Evolutionary conservation across 2,797 vertebrate species (phyloP), one percentile per base, ranked within the genome.

Genomic region (Nannoperca obscura): DNA sequence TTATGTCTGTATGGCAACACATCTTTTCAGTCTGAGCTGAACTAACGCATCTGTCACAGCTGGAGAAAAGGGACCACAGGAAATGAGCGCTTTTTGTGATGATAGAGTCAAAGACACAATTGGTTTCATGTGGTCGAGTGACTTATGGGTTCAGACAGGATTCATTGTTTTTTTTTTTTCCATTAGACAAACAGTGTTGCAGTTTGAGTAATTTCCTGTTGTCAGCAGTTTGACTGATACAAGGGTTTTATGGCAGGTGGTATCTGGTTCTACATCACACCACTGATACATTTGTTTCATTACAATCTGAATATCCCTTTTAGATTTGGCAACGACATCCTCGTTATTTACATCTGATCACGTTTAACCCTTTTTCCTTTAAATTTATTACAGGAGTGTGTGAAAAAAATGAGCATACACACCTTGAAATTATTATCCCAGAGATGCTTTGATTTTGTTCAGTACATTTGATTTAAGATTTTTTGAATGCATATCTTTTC

Each of bases 181-280:
- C 36, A 60, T 30, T 32, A 63, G 36, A 71, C 22, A 46, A 38
- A 27, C 22, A n/a, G 30, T 15, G 24, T 46, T 40, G 30, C n/a
- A 61, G 66, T 36, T 73, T 47, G 47, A 82, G 8, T 64, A 22
- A 67, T 72, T 85, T 86, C 65, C 67, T 71, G 66, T n/a, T 66
- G 40, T 54, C 27, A 59, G 53, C 49, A 22, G 49, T 46, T 32
- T 27, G 32, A 24, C 74, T 44, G 32, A 65, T 10, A 10, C 38
- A 27, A 36, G 22, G 38, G 52, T 72, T 71, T 59, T 13, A 40
- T 60, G 12, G 49, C 7, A 11, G 20, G 24, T 53, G 11, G 19
- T 61, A 44, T 71, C 65, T 71, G 42, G 15, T 61, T 40, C 40
- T 5, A 20, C 38, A 47, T 60, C 12, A 0, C 46, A 55, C 50